Conservation (phyloP, 23 tunicate genomes). For the Aplidium turbinatum region DNA sequence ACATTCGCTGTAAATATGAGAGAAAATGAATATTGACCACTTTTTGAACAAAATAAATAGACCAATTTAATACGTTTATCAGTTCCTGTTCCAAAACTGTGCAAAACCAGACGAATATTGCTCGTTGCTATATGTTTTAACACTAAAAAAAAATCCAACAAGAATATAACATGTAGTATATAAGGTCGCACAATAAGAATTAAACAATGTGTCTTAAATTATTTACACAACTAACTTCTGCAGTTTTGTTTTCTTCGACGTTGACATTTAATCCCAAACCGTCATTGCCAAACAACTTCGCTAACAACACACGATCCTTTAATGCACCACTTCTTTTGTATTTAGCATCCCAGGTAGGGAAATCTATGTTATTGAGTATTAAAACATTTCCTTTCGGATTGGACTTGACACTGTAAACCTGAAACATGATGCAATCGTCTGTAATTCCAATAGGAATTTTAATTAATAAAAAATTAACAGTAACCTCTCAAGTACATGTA, state of each 20-base stretch:
- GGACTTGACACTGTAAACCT: conserved; percentile 38
- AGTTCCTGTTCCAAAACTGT: no score
- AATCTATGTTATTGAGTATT: conserved; percentile 42
- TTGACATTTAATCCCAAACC: conserved; percentile 32
- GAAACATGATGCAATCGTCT: no score
- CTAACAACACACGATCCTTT: conserved; percentile 35
- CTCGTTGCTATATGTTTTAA: no score
- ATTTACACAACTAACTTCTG: neutral
- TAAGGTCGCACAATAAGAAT: neutral
- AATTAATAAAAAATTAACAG: no score
- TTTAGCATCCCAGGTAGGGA: conserved; percentile 7
- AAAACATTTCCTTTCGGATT: conserved; percentile 55
- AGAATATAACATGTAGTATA: neutral
- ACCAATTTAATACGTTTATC: no score
- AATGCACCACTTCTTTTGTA: conserved; percentile 39
- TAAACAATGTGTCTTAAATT: neutral
- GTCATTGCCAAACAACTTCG: conserved; percentile 27
- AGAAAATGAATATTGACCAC: neutral
- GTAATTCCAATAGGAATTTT: no score
- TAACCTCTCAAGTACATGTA: neutral
- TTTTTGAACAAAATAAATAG: no score
- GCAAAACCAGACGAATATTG: no score
- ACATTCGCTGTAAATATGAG: conserved; percentile 19
- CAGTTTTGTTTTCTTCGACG: conserved; percentile 16
- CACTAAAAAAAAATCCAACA: neutral